Base-by-base conservation (phyloP, 1,140 invertebrate genomes). In the Chelonus insularis region DNA sequence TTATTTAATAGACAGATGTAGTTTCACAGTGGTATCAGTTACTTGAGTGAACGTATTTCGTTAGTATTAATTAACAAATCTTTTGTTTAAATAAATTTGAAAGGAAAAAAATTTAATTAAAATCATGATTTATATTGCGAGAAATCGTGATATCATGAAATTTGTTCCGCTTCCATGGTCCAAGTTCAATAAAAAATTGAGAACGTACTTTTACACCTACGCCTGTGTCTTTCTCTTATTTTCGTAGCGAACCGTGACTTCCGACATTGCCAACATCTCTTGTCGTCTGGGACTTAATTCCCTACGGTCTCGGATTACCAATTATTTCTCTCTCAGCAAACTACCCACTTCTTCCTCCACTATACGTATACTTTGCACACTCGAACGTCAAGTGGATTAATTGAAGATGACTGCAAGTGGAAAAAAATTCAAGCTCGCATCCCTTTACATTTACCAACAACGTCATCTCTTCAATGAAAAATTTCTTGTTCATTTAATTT, bases 251-350 rank as follows among this genome's bases (percentile, higher is more conserved):
- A 29, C 43, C 7, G 43, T 21, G 50, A 52, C 50, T 52, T 52
- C 50, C 50, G 50, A 52, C 50, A 36, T 52, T 32, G 50, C 50
- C 50, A 52, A 36, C 50, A 48, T 48, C 45, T 48, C 45, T 12
- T 29, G 45, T 48, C 45, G 50, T 52, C 50, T 52, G 50, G 32
- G 25, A 52, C 23, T 52, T 52, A 52, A 52, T 32, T 52, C 50
- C 50, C 50, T 12, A 12, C 34, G 18, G 39, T 57, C 37, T 57
- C 55, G 37, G 41, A 47, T 57, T 57, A 57, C 55, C 55, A 57
- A 57, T 57, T 57, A 57, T 57, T 57, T 34, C 23, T 12, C 55
- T 55, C 52, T 55, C 36, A 18, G n/a, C 14, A 55, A 55, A 12
- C 41, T 36, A 45, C 55, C 55, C 39, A 57, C 55, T 43, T 43